A percentile compares a stretch with the other conserved stretches of the same genome.
Conservation (phyloP, 2,797 vertebrate species). For the Kryptopterus vitreolus region DNA sequence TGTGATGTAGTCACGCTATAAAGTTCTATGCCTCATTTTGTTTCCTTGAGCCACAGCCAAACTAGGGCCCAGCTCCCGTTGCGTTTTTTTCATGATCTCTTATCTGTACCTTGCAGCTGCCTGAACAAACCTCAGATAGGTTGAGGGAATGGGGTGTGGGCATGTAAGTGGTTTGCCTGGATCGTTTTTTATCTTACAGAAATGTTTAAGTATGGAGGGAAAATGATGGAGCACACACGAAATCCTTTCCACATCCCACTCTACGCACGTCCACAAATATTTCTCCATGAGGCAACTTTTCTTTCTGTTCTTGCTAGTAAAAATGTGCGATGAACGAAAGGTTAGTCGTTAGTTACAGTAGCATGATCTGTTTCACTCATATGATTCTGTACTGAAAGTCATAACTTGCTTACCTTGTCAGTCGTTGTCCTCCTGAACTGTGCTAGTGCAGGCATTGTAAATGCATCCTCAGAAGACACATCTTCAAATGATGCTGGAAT, state of each 20-base stretch:
- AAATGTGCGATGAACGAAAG: not conserved
- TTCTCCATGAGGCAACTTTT: too few species aligned
- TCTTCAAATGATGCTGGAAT: constrained; percentile 20
- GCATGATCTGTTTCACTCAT: not conserved
- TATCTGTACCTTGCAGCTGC: constrained; percentile 55
- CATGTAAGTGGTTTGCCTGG: not conserved
- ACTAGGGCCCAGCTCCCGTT: not conserved
- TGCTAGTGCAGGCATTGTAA: constrained; percentile 56
- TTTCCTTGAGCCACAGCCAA: not conserved
- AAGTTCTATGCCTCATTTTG: not conserved
- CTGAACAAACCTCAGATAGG: constrained; percentile 44
- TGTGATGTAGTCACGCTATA: not conserved
- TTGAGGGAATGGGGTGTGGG: constrained; percentile 1
- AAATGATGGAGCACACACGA: constrained; percentile 8
- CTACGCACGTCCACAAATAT: not conserved
- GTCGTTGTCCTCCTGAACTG: constrained; percentile 59
- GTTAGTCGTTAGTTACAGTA: too few species aligned
- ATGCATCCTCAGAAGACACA: constrained; percentile 64
- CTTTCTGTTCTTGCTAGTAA: not conserved
- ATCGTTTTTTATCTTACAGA: not conserved
- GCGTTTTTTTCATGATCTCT: constrained; percentile 39
- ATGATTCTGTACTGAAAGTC: not conserved
- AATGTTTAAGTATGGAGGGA: not conserved
- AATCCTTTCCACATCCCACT: not conserved
- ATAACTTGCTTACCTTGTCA: constrained; percentile 39